Evolutionary conservation across 2,797 vertebrate genomes (phyloP).

Genomic region (Gymnoscopelus microlampas): DNA sequence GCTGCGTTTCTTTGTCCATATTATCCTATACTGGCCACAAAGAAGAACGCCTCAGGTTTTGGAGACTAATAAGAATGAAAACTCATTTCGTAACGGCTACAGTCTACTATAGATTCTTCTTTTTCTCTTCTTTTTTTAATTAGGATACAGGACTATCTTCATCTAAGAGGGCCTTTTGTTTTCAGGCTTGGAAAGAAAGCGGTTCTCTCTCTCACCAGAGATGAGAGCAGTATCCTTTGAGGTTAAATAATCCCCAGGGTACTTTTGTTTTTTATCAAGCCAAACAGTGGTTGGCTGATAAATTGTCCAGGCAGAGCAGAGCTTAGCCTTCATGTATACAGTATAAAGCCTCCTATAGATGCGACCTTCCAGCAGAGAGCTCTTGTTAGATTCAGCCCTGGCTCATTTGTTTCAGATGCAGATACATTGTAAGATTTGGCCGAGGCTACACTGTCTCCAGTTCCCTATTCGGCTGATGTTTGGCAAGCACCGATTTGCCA

Average conservation of each 20-base stretch:
- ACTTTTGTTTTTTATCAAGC: conserved; percentile 18
- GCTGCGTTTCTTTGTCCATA: conserved; percentile 29
- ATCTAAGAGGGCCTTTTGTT: conserved; percentile 20
- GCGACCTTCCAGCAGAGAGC: conserved; percentile 54
- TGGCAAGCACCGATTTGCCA: conserved; percentile 27
- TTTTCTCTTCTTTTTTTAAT: conserved; percentile 1
- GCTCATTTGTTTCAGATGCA: conserved; percentile 63
- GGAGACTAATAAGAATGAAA: conserved; percentile 32
- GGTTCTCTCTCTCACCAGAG: conserved; percentile 10
- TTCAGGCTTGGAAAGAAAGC: conserved; percentile 22
- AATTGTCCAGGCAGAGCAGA: conserved; percentile 55
- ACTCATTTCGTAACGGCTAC: conserved; percentile 6
- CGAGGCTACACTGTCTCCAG: conserved; percentile 12
- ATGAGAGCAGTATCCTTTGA: conserved; percentile 33
- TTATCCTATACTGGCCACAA: conserved; percentile 20
- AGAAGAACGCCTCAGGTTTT: conserved; percentile 20
- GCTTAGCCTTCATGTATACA: conserved; percentile 57
- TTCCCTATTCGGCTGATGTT: conserved; percentile 42
- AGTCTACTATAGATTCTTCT: neutral
- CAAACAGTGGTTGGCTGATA: conserved; percentile 55
- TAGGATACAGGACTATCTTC: conserved; percentile 9
- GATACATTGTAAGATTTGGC: conserved; percentile 21
- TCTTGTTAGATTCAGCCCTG: conserved; percentile 32
- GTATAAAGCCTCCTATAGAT: conserved; percentile 21
- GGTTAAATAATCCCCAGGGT: conserved; percentile 40